Evolutionary conservation across 2,888 invertebrate species (phyloP), one percentile per base, ranked within the genome.

Genomic region (Pseudococcus jackbeardsleyi): DNA sequence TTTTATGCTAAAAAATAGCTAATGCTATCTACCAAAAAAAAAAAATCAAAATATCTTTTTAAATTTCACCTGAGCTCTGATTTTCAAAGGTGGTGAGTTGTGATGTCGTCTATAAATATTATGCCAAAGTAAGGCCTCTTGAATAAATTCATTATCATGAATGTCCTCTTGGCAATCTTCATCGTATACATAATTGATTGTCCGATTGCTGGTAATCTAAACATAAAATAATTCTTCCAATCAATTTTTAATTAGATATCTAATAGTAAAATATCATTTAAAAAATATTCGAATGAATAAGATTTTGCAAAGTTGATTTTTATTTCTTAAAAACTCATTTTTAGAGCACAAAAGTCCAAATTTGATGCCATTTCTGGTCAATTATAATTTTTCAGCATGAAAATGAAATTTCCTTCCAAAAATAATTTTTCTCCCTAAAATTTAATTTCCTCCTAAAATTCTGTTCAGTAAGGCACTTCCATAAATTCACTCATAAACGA

Each of bases 61-160:
- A 9, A 42, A 85, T 19, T 89, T 39, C 64, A 96, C 96, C 94
- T 96, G 95, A 1, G 95, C 94, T 50, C 95, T 95, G 94, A 96
- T 95, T 84, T 94, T 94, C 85, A 96, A 93, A 33, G 95, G 94
- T 0, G 95, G 94, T 0, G 95, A 94, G 85, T 94, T 94, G 91
- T 96, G 96, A 89, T 96, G 92, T 92, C 95, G 95, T 59, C 96
- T 93, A 92, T 96, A 96, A 85, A 95, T 95, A 91, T 96, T 96
- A 92, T 96, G 96, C 95, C 96, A 96, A 91, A 95, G 95, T 39
- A 96, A 93, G 91, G 95, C 95, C 91, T 96, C 96, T 0, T 95
- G 95, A 90, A 96, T 95, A 92, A 96, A 96, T 92, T 95, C 95
- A 77, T 88, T 85, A n/a, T 88, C 72, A 9, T 64, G 33, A n/a